Base-by-base conservation (phyloP, 2,113 vertebrate genomes). In the Tenebrosternarchus preto region DNA sequence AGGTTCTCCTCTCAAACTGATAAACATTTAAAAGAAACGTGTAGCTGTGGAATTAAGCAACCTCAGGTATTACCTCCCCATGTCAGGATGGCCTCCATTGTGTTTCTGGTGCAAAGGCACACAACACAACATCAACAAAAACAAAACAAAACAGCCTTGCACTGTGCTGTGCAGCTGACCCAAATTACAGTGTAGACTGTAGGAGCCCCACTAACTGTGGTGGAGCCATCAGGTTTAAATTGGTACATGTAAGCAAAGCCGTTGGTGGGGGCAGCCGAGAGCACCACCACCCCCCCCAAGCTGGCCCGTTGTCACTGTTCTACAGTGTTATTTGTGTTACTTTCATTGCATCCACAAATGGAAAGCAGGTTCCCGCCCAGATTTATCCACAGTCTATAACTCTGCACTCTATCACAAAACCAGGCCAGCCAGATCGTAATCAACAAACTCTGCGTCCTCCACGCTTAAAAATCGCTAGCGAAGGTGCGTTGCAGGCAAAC, bases 151-250 rank as follows among this genome's bases (percentile, higher is more conserved):
- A 50, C 8, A 50, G 15, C 43, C 43, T 12, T 15, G 9, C 43
- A 50, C 8, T 50, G 43, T 50, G 11, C 12, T 50, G 67, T 24
- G 3, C 60, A 46, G 63, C 36, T 87, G 87, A 89, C 85, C 87
- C 83, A 86, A 63, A 85, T 83, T 76, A 71, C 78, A 76, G 50
- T 80, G 76, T 84, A 86, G 82, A 77, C 53, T 19, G 27, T 16
- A 56, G 59, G 39, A 22, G 19, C 22, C 15, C 36, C n/a, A 36
- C 60, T 73, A 36, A 79, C 67, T 72, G 59, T 20, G 36, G 39
- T 33, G 50, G n/a, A 75, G 63, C 24, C 64, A 59, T 73, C 78
- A 27, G 43, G 63, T 85, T 77, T 77, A 77, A 36, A 77, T 82
- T 15, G 20, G 74, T 67, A 29, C 39, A 24, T 73, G 25, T 56